Conservation (phyloP, 1,140 invertebrate species). For the Zaprionus capensis region DNA sequence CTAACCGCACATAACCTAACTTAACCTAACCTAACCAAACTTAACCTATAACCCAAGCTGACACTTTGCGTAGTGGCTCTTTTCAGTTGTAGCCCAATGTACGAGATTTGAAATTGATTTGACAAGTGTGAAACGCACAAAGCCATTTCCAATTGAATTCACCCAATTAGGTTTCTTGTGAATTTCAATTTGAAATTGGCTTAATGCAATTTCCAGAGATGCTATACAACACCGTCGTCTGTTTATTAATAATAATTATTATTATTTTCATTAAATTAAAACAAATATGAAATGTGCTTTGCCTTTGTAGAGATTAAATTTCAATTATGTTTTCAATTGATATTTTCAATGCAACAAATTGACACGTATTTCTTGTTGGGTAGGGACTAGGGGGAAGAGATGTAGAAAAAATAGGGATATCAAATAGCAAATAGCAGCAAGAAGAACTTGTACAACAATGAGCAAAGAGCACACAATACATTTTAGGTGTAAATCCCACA, state of each 20-base stretch:
- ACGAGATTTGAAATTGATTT: no score
- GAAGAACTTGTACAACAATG: not conserved
- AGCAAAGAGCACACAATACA: conserved; percentile 15
- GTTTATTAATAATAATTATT: conserved; percentile 17
- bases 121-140: not conserved
- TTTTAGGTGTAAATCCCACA: conserved; percentile 58
- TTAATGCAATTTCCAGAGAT: not conserved
- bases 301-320: conserved; percentile 43
- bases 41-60: no score
- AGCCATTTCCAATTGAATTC: not conserved
- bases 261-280: conserved; percentile 34
- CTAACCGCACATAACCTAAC: no score
- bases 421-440: conserved; percentile 29
- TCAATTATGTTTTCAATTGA: conserved; percentile 57
- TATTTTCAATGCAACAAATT: conserved; percentile 36
- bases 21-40: no score
- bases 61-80: no score
- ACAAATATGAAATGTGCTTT: conserved; percentile 9
- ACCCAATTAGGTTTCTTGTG: not conserved
- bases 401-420: conserved; percentile 38
- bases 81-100: no score
- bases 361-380: conserved; percentile 11
- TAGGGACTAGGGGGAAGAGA: not conserved
- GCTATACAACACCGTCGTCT: not conserved
- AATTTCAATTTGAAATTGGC: not conserved